phyloP scores from a whole-genome alignment of 1,140 invertebrate species.

The Manduca sexta region DNA sequence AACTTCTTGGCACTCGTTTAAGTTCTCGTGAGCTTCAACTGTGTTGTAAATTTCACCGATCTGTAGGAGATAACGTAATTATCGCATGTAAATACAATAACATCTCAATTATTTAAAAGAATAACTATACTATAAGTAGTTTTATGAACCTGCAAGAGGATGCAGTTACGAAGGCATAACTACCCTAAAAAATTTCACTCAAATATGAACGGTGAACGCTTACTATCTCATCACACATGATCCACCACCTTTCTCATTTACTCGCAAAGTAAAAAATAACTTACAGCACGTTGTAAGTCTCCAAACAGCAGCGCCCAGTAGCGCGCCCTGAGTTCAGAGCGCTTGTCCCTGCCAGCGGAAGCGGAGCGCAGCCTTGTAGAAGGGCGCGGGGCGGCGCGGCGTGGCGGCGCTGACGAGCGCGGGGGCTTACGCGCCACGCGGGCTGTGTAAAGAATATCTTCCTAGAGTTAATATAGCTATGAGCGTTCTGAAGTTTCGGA shows the following conservation, averaged over 20 bases:
- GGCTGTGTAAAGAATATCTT: constrained; percentile 9
- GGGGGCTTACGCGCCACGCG: constrained; percentile 77
- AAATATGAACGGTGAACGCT: no score
- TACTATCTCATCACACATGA: no score
- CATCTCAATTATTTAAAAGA: no score
- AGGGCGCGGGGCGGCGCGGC: constrained; percentile 34
- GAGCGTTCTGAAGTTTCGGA: no score
- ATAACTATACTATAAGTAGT: no score
- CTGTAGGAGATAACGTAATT: constrained; percentile 40
- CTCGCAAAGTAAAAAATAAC: no score
- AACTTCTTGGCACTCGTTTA: constrained; percentile 91
- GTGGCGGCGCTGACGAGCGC: constrained; percentile 40
- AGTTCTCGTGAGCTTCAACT: constrained; percentile 84
- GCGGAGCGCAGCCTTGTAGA: constrained; percentile 80
- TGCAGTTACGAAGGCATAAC: no score
- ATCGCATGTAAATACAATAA: no score
- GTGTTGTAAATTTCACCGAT: constrained; percentile 85
- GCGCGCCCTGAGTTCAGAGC: constrained; percentile 88
- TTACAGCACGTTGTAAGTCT: constrained; percentile 92
- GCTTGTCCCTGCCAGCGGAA: constrained; percentile 89
- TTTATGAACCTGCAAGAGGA: no score
- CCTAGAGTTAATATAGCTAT: no score
- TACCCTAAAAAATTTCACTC: no score
- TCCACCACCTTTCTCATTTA: no score
- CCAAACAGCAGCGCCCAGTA: constrained; percentile 97